Evolutionary conservation across 2,888 invertebrate genomes (phyloP).

Genomic region (Clunio marinus): DNA sequence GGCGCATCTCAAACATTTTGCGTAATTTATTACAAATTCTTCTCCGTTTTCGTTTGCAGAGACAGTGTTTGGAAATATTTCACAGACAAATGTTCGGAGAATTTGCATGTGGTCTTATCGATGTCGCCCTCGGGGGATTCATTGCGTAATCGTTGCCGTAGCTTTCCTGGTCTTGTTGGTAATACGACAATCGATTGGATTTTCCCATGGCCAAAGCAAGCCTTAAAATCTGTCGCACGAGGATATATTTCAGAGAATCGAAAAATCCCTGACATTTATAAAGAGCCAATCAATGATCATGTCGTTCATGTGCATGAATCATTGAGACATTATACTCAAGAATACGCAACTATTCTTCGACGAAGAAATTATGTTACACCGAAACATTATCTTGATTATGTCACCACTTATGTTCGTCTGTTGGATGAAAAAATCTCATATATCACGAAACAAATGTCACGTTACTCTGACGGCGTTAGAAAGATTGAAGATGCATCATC

Average conservation of each 20-base stretch:
- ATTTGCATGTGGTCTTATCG: constrained; percentile 83
- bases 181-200: constrained; percentile 93
- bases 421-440: constrained; percentile 55
- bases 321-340: constrained; percentile 65
- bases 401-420: constrained; percentile 71
- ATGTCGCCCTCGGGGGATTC: constrained; percentile 86
- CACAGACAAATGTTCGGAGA: constrained; percentile 68
- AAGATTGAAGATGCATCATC: constrained; percentile 79
- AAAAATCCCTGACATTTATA: constrained; percentile 60
- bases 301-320: constrained; percentile 81
- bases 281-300: constrained; percentile 71
- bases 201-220: constrained; percentile 90
- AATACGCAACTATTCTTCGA: constrained; percentile 69
- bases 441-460: constrained; percentile 47
- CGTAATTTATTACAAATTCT: constrained; percentile 6
- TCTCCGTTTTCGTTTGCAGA: constrained; percentile 49
- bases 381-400: constrained; percentile 85
- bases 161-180: constrained; percentile 88
- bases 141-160: constrained; percentile 77
- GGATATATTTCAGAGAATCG: constrained; percentile 29
- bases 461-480: constrained; percentile 48
- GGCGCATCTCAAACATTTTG: not conserved
- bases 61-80: constrained; percentile 86
- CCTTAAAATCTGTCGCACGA: constrained; percentile 68
- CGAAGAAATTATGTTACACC: constrained; percentile 86